Percentiles rank a stretch among this genome's conserved stretches.
Conservation (phyloP, 2,797 vertebrate genomes). For the Vireo griseus region DNA sequence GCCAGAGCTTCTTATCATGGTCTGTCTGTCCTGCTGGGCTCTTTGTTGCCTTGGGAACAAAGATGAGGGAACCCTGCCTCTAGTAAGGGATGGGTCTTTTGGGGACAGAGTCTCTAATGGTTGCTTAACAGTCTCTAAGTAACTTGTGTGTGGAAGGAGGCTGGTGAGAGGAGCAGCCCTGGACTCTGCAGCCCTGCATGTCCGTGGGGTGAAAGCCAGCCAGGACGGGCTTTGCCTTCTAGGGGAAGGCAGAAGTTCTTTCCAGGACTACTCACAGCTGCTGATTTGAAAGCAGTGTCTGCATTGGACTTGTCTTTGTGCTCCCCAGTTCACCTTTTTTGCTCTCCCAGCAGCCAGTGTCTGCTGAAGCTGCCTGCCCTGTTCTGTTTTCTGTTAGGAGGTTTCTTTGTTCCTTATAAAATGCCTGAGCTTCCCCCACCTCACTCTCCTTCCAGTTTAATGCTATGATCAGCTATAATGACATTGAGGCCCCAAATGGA, state of each 20-base stretch:
- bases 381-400: not conserved
- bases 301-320: not conserved
- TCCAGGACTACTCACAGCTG: not conserved
- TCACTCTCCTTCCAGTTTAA: rapidly evolving
- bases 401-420: not conserved
- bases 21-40: not conserved
- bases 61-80: not conserved
- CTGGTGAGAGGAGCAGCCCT: not conserved
- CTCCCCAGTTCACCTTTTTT: not conserved
- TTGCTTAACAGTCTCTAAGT: not conserved
- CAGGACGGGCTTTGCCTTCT: not conserved
- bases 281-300: not conserved
- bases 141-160: rapidly evolving
- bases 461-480: not conserved
- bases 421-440: rapidly evolving
- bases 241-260: not conserved
- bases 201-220: rapidly evolving
- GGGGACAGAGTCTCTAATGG: not conserved
- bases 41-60: rapidly evolving
- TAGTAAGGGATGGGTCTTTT: not conserved
- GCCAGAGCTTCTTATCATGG: not conserved
- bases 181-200: rapidly evolving
- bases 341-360: rapidly evolving
- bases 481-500: rapidly evolving
- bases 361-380: not conserved